Percentiles rank a stretch among this genome's conserved stretches.
Evolutionary conservation across 2,113 vertebrate genomes (phyloP).

Genomic region (Macroglossus sobrinus): DNA sequence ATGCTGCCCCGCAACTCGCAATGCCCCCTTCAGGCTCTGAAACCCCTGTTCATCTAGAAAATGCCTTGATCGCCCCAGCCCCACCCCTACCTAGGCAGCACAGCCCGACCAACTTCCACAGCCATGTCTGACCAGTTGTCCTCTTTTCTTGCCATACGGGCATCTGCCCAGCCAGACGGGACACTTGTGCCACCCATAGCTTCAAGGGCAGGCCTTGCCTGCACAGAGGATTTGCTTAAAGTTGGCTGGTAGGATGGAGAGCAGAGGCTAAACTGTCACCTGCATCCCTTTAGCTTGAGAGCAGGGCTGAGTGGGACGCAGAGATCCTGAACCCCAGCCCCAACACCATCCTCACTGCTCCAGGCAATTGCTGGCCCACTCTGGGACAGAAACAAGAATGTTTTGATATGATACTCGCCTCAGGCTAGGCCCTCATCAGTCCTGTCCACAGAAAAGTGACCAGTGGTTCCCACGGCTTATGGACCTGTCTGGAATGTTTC

Average conservation of each 20-base stretch:
- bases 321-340: not conserved
- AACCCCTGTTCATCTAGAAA: not conserved
- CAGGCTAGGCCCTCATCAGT: not conserved
- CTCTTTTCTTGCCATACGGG: not conserved
- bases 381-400: not conserved
- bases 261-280: not conserved
- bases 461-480: not conserved
- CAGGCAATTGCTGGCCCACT: not conserved
- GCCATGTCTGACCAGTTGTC: not conserved
- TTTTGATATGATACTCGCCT: not conserved
- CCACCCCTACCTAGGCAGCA: not conserved
- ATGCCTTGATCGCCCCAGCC: not conserved
- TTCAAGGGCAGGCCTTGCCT: not conserved
- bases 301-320: not conserved
- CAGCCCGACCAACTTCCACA: not conserved
- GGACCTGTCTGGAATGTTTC: not conserved
- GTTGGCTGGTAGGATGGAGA: not conserved
- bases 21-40: not conserved
- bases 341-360: not conserved
- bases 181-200: not conserved
- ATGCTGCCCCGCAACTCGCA: not conserved
- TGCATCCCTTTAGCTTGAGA: not conserved
- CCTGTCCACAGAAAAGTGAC: not conserved
- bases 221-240: not conserved
- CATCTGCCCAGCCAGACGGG: not conserved